These are phyloP conservation scores for Alectoris magna DNA, from an alignment of 2,797 vertebrate species.

Conservation along the genomic window DNA sequence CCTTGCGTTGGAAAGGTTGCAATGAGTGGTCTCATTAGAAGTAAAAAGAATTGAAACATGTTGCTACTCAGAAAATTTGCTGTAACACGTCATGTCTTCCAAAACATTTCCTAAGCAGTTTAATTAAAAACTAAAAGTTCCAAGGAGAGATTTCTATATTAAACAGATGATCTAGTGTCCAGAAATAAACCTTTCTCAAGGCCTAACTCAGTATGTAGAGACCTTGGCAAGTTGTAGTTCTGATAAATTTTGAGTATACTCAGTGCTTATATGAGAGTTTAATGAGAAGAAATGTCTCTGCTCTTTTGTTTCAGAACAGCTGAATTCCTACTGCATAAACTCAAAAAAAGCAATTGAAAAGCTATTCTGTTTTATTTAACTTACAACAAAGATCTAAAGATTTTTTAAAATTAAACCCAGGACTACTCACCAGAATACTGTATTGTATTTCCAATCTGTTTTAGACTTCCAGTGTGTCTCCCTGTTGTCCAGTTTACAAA, in stretches of 20 bases:
- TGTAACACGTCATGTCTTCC: neutral
- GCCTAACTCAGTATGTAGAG: fast-evolving
- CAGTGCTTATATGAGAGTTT: neutral
- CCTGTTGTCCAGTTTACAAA: neutral
- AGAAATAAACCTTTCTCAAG: neutral
- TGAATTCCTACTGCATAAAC: neutral
- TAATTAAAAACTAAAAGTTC: neutral
- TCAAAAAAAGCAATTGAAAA: neutral
- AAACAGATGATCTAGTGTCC: neutral
- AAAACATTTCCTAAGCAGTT: neutral
- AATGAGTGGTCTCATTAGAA: neutral
- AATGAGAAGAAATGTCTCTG: neutral
- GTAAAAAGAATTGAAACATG: neutral
- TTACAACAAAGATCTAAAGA: neutral
- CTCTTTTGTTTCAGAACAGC: neutral
- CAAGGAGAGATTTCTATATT: neutral
- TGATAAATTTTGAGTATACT: neutral
- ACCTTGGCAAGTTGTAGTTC: neutral
- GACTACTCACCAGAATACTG: neutral
- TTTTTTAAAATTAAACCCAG: conserved; percentile 24
- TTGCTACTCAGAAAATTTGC: neutral
- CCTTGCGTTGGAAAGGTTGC: neutral
- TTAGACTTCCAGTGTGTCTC: neutral
- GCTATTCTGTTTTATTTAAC: neutral
- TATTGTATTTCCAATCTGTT: neutral